phyloP scores from a whole-genome alignment of 37 sponge, comb jelly and placozoan species.

The Halichondria panicea region DNA sequence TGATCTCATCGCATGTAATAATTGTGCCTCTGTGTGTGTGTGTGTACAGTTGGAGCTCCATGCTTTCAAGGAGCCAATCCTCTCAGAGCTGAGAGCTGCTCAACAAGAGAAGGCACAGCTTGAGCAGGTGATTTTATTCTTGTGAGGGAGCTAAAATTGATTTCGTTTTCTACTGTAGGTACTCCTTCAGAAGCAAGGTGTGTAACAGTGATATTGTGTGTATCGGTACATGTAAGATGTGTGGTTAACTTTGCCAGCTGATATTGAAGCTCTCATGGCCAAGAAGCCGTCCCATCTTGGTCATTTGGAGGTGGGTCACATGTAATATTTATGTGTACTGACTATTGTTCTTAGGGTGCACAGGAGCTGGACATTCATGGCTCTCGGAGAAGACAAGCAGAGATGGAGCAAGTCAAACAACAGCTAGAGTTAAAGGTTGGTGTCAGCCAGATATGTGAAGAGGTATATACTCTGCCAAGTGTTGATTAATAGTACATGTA shows the following conservation, averaged over 20 bases:
- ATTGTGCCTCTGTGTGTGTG: background rate
- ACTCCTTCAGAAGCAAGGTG: constrained; percentile 48
- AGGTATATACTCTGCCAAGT: background rate
- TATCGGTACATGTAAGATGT: constrained; percentile 2
- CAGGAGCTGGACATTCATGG: constrained; percentile 26
- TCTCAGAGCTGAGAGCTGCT: constrained; percentile 13
- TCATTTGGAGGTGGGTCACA: constrained; percentile 28
- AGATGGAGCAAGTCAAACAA: constrained; percentile 42
- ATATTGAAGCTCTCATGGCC: constrained; percentile 18
- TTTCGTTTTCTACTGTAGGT: constrained; percentile 8
- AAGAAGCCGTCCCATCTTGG: constrained; percentile 43
- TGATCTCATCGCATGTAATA: background rate
- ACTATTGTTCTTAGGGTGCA: constrained; percentile 25
- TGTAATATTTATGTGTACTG: background rate
- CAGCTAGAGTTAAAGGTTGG: constrained; percentile 20
- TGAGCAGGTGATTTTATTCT: constrained; percentile 10
- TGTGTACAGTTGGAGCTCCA: constrained; percentile 36
- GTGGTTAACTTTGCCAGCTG: constrained; percentile 21
- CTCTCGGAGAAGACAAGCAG: constrained; percentile 9
- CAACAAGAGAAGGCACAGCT: constrained; percentile 12
- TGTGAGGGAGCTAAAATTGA: background rate
- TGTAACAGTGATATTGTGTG: no score
- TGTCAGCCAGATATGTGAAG: background rate
- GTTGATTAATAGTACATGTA: no score
- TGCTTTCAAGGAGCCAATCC: constrained; percentile 16